Conservation (phyloP, 1,140 invertebrate species). For the Saccostrea echinata region DNA sequence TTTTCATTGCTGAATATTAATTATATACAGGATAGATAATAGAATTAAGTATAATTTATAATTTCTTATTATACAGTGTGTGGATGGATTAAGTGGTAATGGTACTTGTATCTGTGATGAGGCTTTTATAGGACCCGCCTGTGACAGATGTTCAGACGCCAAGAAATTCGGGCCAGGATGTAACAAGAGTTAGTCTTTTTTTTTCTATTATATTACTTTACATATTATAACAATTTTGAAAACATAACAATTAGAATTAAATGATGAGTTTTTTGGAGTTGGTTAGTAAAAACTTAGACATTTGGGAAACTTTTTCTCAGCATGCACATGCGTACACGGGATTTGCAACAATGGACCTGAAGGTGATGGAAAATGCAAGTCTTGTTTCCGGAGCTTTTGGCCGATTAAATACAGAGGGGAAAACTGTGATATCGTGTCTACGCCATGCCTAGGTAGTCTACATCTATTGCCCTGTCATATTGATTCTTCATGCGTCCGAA, state of each 20-base stretch:
- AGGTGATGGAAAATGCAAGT: constrained; percentile 64
- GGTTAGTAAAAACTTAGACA: too few relatives aligned
- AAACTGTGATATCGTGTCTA: constrained; percentile 62
- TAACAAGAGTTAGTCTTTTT: constrained; percentile 63
- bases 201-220: background rate
- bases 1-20: too few relatives aligned
- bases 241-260: too few relatives aligned
- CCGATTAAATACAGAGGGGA: constrained; percentile 50
- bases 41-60: too few relatives aligned
- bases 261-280: too few relatives aligned
- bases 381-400: constrained; percentile 40
- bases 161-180: constrained; percentile 69
- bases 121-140: constrained; percentile 62
- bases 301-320: constrained; percentile 52
- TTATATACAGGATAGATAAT: too few relatives aligned
- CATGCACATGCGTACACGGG: constrained; percentile 68
- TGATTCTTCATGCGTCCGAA: constrained; percentile 49
- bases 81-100: constrained; percentile 63
- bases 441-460: constrained; percentile 32
- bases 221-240: background rate
- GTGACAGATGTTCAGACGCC: constrained; percentile 63
- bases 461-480: constrained; percentile 50
- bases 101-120: constrained; percentile 68
- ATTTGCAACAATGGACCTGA: constrained; percentile 66
- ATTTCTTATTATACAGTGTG: constrained; percentile 66